Evolutionary conservation across 2,113 vertebrate species (phyloP).

Genomic region (Recurvirostra avosetta): DNA sequence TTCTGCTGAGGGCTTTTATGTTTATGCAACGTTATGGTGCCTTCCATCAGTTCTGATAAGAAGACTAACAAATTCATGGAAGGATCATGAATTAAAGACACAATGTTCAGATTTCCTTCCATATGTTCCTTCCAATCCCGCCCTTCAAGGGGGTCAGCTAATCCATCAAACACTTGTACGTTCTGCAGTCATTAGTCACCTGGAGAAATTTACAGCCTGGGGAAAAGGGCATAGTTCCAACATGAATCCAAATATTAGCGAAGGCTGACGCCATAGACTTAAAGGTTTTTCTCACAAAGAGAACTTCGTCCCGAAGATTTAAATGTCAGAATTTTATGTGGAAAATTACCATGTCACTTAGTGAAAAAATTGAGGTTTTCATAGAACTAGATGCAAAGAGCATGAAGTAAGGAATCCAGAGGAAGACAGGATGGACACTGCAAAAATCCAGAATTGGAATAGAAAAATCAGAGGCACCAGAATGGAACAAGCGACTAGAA

Average conservation of each 20-base stretch:
- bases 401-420: not conserved
- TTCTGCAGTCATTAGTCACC: not conserved
- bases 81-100: not conserved
- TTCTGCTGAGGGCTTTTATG: not conserved
- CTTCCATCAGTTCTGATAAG: not conserved
- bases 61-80: not conserved
- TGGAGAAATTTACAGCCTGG: not conserved
- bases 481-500: not conserved
- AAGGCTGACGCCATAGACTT: not conserved
- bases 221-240: not conserved
- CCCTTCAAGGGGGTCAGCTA: not conserved
- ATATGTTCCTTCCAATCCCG: not conserved
- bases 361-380: not conserved
- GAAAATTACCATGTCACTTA: not conserved
- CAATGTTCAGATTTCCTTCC: not conserved
- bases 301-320: not conserved
- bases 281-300: not conserved
- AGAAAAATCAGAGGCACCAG: not conserved
- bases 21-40: not conserved
- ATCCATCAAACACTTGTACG: not conserved
- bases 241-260: slow-evolving; percentile 30
- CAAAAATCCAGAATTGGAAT: not conserved
- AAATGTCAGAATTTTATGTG: not conserved
- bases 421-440: not conserved
- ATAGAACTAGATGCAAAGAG: not conserved